A percentile compares a stretch with the other conserved stretches of the same genome.
Evolutionary conservation across 2,113 vertebrate species (phyloP).

Genomic region (Polypterus senegalus): DNA sequence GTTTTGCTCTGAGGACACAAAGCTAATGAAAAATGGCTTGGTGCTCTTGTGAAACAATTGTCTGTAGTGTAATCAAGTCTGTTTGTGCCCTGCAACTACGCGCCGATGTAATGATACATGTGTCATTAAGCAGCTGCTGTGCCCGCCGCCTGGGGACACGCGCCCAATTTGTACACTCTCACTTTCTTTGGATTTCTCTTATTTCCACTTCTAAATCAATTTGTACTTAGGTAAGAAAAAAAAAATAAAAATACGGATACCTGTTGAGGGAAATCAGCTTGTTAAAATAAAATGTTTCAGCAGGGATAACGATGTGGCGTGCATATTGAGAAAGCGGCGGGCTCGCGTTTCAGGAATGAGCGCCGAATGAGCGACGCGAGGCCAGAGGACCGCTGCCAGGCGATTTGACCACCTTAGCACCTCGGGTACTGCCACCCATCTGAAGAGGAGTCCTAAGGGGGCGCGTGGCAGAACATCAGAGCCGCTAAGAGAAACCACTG

Average conservation of each 20-base stretch:
- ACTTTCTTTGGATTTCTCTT: slow-evolving; percentile 39
- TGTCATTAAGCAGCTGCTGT: slow-evolving; percentile 74
- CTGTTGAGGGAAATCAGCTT: slow-evolving; percentile 1
- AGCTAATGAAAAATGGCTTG: slow-evolving; percentile 68
- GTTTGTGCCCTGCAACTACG: slow-evolving; percentile 72
- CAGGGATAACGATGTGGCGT: neutral
- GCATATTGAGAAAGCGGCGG: neutral
- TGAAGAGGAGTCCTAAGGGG: no score
- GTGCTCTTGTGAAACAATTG: slow-evolving; percentile 79
- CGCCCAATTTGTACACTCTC: slow-evolving; percentile 63
- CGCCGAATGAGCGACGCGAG: no score
- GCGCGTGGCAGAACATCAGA: no score
- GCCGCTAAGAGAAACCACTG: no score
- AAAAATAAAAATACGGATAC: neutral
- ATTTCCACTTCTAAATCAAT: slow-evolving; percentile 8
- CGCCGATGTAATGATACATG: slow-evolving; percentile 72
- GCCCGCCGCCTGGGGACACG: slow-evolving; percentile 65
- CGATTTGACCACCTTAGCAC: no score
- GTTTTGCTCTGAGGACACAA: slow-evolving; percentile 64
- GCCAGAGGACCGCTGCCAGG: no score
- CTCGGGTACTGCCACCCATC: no score
- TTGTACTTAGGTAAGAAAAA: neutral
- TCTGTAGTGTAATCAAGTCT: slow-evolving; percentile 80
- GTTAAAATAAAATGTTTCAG: neutral
- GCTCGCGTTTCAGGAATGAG: no score